Base-by-base conservation (phyloP, 2,888 invertebrate species). In the Sarcophaga variegata region DNA sequence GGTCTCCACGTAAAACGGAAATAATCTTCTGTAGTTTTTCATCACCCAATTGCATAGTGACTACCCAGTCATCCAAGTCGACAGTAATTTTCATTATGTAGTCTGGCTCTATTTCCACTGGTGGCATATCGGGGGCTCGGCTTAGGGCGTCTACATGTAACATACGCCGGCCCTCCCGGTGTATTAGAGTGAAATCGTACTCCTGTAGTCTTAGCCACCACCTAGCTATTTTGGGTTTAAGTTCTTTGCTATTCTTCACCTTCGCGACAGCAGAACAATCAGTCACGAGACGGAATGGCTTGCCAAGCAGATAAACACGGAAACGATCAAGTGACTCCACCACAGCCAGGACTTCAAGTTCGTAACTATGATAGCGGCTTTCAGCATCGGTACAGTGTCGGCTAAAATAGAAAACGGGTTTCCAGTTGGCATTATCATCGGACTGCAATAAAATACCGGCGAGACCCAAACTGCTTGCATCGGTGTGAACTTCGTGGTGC, bases 131-230 rank as follows among this genome's bases (percentile, higher is more conserved):
- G 22, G 77, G 60, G 2, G 81, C 79, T 79, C 84, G 25, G 45
- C 83, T 88, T 6, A 88, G 37, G 4, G 87, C 85, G 77, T 88
- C 85, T 3, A 85, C 83, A 22, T 88, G 87, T 4, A 47, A 17
- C 87, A 85, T 87, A 3, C 80, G 66, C 54, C 12, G 59, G 10
- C 84, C 79, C 14, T 81, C 47, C 54, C 83, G 59, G 27, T 88
- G 85, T 8, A 75, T 49, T 49, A 67, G 71, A 17, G 80, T 82
- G 47, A 85, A 85, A 60, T 87, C 80, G 49, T 67, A 84, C 54
- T 87, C 76, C 54, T 54, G 25, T 37, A 87, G 20, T 4, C 67
- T 64, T 72, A 87, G 71, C 82, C 80, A 82, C 87, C 84, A 82
- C 25, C 83, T 25, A 25, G 81, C 22, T 6, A 81, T 22, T 27